Percentiles rank a stretch among this genome's conserved stretches.
These are phyloP conservation scores for Dryobota labecula DNA, from an alignment of 2,888 invertebrate species.

Conservation along the genomic window DNA sequence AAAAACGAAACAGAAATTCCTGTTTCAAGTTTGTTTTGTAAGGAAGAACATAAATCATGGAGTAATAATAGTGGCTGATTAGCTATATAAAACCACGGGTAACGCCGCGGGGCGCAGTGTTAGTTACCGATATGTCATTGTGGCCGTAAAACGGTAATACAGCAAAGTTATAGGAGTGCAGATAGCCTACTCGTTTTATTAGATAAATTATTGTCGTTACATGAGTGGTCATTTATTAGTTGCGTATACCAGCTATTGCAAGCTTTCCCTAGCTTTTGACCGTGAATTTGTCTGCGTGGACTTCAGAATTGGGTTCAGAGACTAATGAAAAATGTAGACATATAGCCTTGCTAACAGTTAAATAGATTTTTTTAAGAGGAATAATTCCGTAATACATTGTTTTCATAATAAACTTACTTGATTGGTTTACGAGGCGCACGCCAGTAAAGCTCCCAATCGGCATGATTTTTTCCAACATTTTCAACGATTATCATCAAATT, in stretches of 20 bases:
- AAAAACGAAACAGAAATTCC: conserved; percentile 2
- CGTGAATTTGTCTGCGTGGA: not conserved
- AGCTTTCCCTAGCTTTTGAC: conserved; percentile 24
- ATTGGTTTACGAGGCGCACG: no score
- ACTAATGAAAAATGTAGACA: no score
- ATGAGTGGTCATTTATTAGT: conserved; percentile 62
- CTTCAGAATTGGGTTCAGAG: no score
- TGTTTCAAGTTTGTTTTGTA: conserved; percentile 41
- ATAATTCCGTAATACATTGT: no score
- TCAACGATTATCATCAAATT: no score
- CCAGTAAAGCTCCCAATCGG: no score
- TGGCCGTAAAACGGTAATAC: conserved; percentile 63
- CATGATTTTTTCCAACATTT: no score
- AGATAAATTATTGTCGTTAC: conserved; percentile 63
- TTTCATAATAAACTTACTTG: no score
- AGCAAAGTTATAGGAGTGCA: conserved; percentile 50
- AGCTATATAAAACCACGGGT: conserved; percentile 59
- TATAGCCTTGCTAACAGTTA: no score
- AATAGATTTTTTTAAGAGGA: no score
- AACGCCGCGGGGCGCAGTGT: conserved; percentile 50
- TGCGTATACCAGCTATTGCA: conserved; percentile 35
- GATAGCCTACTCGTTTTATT: conserved; percentile 66
- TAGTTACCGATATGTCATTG: conserved; percentile 64
- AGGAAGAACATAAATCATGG: conserved; percentile 57
- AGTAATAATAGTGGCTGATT: conserved; percentile 62